These are phyloP conservation scores for Penaeus japonicus DNA, from an alignment of 1,140 invertebrate genomes.

Conservation along the genomic window DNA sequence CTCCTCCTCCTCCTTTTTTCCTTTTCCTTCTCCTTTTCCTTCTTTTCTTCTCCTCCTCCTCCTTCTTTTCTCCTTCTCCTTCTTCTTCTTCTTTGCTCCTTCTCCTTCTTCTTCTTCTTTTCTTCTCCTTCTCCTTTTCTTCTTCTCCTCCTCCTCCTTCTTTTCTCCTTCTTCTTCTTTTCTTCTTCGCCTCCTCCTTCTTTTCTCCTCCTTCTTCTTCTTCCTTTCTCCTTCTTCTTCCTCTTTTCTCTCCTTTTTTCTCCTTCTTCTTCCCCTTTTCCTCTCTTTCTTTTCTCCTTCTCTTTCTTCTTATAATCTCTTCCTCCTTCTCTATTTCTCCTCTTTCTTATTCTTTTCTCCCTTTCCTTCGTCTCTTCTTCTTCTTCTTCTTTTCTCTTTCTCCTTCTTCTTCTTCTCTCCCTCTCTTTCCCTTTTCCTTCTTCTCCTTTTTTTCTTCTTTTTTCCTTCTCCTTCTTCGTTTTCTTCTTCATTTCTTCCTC, in stretches of 20 bases:
- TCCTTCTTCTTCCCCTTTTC: no score
- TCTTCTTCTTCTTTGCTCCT: background rate
- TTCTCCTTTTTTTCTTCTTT: background rate
- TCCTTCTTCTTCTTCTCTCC: no score
- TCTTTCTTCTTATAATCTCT: no score
- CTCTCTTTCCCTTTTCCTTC: no score
- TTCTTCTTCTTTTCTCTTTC: background rate
- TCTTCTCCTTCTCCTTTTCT: background rate
- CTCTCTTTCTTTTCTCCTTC: no score
- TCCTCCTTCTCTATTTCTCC: no score
- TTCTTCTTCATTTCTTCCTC: background rate
- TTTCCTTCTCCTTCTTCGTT: background rate
- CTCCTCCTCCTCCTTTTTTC: background rate
- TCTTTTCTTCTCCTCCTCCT: background rate
- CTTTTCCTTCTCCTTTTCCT: background rate
- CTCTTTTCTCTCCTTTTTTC: background rate
- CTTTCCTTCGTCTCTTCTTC: constrained; percentile 14
- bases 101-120: no score
- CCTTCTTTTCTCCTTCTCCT: background rate
- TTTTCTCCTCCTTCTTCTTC: background rate
- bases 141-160: background rate
- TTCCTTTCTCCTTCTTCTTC: background rate
- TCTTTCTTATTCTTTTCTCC: background rate
- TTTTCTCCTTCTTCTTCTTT: background rate
- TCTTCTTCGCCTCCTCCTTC: background rate